Evolutionary conservation across 1,140 invertebrate genomes (phyloP).

Genomic region (Trissolcus basalis): DNA sequence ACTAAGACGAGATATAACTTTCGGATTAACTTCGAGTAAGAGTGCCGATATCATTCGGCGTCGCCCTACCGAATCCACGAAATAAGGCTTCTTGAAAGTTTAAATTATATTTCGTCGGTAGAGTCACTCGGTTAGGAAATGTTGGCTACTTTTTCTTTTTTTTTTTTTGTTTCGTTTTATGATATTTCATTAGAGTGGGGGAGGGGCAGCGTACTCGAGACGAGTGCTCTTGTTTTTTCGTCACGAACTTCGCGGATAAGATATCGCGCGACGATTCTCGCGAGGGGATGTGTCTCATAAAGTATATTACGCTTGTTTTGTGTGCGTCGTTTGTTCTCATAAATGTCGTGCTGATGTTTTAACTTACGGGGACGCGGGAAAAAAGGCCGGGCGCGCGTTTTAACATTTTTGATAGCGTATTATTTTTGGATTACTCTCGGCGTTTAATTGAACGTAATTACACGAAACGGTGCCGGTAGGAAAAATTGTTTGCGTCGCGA

Average conservation of each 20-base stretch:
- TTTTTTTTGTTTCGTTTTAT: slow-evolving; percentile 41
- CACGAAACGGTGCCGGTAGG: no score
- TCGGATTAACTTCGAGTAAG: slow-evolving; percentile 60
- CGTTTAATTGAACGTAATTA: no score
- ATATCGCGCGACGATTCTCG: slow-evolving; percentile 30
- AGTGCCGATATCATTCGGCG: slow-evolving; percentile 32
- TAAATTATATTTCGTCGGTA: slow-evolving; percentile 45
- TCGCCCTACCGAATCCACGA: slow-evolving; percentile 31
- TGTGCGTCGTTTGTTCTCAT: slow-evolving; percentile 28
- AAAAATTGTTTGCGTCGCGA: no score
- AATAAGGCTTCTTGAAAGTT: slow-evolving; percentile 47
- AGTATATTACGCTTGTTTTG: slow-evolving; percentile 40
- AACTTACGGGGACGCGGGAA: slow-evolving; percentile 10
- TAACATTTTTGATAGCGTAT: no score
- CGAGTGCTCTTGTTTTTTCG: background rate
- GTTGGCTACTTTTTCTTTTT: slow-evolving; percentile 48
- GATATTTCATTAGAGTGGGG: slow-evolving; percentile 25
- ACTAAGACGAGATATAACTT: slow-evolving; percentile 58
- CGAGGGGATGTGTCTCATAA: slow-evolving; percentile 32
- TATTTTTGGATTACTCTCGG: no score
- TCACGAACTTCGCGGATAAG: slow-evolving; percentile 20
- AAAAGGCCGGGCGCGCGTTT: background rate
- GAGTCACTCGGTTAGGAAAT: slow-evolving; percentile 48
- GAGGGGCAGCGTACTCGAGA: background rate
- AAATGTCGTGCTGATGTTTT: slow-evolving; percentile 3